Evolutionary conservation across 2,113 vertebrate genomes (phyloP).

Genomic region (Scatophagus argus): DNA sequence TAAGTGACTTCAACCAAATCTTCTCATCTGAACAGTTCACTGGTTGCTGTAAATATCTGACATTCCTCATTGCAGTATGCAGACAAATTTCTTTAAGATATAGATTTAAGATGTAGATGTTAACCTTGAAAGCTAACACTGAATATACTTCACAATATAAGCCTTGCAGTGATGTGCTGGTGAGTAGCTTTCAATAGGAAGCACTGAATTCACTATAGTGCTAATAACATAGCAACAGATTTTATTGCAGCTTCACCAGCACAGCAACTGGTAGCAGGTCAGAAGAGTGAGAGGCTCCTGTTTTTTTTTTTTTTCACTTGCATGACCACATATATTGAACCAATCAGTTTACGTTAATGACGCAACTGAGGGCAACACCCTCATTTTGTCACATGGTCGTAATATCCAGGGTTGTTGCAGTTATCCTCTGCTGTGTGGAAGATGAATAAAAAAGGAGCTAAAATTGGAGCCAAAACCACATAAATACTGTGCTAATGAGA

Average conservation of each 20-base stretch:
- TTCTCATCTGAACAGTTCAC: not conserved
- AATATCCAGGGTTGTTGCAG: slow-evolving; percentile 9
- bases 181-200: slow-evolving; percentile 21
- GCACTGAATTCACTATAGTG: slow-evolving; percentile 6
- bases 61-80: not conserved
- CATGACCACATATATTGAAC: slow-evolving; percentile 35
- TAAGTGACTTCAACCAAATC: not conserved
- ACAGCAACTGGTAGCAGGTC: slow-evolving; percentile 30
- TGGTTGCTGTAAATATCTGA: not conserved
- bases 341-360: slow-evolving; percentile 25
- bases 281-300: slow-evolving; percentile 12
- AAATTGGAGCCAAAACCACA: slow-evolving; percentile 18
- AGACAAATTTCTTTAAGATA: not conserved
- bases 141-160: slow-evolving; percentile 7
- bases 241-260: slow-evolving; percentile 35
- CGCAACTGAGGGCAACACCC: not conserved
- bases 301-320: slow-evolving; percentile 26
- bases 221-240: slow-evolving; percentile 51
- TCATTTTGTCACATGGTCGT: slow-evolving; percentile 24
- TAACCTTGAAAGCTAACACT: slow-evolving; percentile 3
- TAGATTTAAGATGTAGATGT: not conserved
- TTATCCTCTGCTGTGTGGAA: slow-evolving; percentile 21
- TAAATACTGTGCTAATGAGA: not conserved
- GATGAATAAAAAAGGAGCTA: slow-evolving; percentile 1
- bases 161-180: slow-evolving; percentile 5